A percentile compares a stretch with the other conserved stretches of the same genome.
phyloP scores from a whole-genome alignment of 2,888 invertebrate genomes.

The Rhyacophila evoluta region DNA sequence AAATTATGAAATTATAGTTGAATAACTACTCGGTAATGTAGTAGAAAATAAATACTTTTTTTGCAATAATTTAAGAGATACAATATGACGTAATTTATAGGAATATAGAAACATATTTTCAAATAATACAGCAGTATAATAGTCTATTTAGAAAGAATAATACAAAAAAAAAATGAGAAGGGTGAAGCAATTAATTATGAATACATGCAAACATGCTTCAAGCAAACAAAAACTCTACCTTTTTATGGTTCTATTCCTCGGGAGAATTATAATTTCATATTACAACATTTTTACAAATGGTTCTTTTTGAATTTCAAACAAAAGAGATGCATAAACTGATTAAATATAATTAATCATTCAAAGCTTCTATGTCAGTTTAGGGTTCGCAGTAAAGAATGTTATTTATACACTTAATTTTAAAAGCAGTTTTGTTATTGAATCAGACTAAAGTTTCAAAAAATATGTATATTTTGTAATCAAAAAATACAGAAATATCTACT shows the following conservation, averaged over 20 bases:
- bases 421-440: too few relatives aligned
- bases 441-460: too few relatives aligned
- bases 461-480: too few relatives aligned
- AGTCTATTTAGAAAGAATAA: not conserved
- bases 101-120: not conserved
- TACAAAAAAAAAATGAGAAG: not conserved
- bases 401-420: not conserved
- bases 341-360: constrained; percentile 5
- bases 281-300: constrained; percentile 7
- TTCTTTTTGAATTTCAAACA: constrained; percentile 2
- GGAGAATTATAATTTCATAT: constrained; percentile 10
- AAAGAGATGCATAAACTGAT: constrained; percentile 20
- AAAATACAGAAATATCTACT: too few relatives aligned
- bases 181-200: constrained; percentile 22
- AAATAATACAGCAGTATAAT: not conserved
- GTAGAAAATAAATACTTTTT: too few relatives aligned
- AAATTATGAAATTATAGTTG: too few relatives aligned
- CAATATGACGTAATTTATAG: too few relatives aligned
- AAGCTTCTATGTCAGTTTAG: not conserved
- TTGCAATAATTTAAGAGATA: too few relatives aligned
- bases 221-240: constrained; percentile 16
- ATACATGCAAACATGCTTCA: constrained; percentile 15
- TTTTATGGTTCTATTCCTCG: constrained; percentile 10
- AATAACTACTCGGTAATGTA: too few relatives aligned
- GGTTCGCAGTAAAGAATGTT: not conserved